A percentile compares a stretch with the other conserved stretches of the same genome.
phyloP scores from a whole-genome alignment of 2,888 invertebrate genomes.

The Drosophila prostipennis region DNA sequence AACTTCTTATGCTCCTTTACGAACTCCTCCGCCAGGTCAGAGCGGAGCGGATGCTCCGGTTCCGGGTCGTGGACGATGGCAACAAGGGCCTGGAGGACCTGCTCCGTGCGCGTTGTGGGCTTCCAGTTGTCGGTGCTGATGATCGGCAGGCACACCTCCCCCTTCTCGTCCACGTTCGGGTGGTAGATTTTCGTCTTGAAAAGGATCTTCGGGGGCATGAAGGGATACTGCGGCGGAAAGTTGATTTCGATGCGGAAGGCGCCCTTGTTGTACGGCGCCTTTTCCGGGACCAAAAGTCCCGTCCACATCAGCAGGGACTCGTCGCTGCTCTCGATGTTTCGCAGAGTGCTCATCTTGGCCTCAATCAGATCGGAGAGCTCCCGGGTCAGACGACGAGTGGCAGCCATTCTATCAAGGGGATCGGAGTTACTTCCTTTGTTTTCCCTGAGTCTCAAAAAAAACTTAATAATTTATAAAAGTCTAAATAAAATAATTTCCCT shows the following conservation, averaged over 20 bases:
- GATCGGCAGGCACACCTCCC: slow-evolving; percentile 98
- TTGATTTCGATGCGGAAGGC: slow-evolving; percentile 99
- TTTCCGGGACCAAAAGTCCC: slow-evolving; percentile 98
- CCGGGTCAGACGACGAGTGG: slow-evolving; percentile 85
- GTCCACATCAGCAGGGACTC: slow-evolving; percentile 98
- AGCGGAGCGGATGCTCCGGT: slow-evolving; percentile 98
- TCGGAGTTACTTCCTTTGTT: background rate
- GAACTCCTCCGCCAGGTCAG: slow-evolving; percentile 98
- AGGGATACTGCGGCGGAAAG: slow-evolving; percentile 99
- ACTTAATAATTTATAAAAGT: slow-evolving; percentile 18
- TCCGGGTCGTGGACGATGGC: slow-evolving; percentile 99
- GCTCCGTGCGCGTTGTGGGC: slow-evolving; percentile 99
- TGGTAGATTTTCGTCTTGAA: slow-evolving; percentile 99
- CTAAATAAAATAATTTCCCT: slow-evolving; percentile 16
- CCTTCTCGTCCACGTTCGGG: slow-evolving; percentile 99
- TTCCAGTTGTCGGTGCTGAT: slow-evolving; percentile 99
- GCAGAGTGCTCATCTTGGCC: slow-evolving; percentile 91
- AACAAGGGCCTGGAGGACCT: slow-evolving; percentile 98
- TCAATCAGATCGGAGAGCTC: slow-evolving; percentile 95
- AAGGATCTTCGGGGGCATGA: slow-evolving; percentile 99
- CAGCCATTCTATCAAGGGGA: slow-evolving; percentile 63
- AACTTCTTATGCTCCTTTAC: slow-evolving; percentile 98
- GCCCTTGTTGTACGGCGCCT: slow-evolving; percentile 98
- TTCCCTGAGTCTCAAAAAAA: slow-evolving; percentile 3
- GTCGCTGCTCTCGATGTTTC: slow-evolving; percentile 97